Conservation (phyloP, 2,888 invertebrate species). For the Phyllotreta cruciferae region DNA sequence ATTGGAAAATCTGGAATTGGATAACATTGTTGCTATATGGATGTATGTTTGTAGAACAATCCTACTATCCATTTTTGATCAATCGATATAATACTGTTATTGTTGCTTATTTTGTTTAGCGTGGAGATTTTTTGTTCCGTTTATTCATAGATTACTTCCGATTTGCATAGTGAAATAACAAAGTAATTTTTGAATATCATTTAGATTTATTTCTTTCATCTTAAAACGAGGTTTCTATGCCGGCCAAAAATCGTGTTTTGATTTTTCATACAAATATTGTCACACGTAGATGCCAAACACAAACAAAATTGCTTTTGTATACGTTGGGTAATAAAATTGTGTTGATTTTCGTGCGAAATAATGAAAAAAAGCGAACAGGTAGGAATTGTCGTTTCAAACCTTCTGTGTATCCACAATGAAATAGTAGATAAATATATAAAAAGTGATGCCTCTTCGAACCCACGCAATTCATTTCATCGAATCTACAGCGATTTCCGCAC, state of each 20-base stretch:
- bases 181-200: constrained; percentile 2
- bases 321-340: constrained; percentile 12
- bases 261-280: constrained; percentile 14
- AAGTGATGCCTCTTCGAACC: too few species aligned
- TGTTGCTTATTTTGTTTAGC: too few species aligned
- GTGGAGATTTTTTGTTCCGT: too few species aligned
- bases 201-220: neutral
- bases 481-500: too few species aligned
- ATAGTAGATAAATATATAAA: too few species aligned
- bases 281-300: neutral
- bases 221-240: neutral
- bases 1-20: too few species aligned
- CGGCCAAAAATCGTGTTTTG: constrained; percentile 5
- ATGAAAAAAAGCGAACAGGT: constrained; percentile 10
- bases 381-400: constrained; percentile 3
- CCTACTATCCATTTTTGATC: too few species aligned
- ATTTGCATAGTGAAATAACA: neutral
- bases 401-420: constrained; percentile 10
- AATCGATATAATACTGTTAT: too few species aligned
- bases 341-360: constrained; percentile 6
- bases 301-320: constrained; percentile 17
- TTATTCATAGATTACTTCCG: too few species aligned
- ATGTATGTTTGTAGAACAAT: too few species aligned
- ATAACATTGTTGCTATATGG: too few species aligned
- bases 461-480: too few species aligned